phyloP scores from a whole-genome alignment of 2,797 vertebrate genomes.

The Myoxocephalus aenaeus region DNA sequence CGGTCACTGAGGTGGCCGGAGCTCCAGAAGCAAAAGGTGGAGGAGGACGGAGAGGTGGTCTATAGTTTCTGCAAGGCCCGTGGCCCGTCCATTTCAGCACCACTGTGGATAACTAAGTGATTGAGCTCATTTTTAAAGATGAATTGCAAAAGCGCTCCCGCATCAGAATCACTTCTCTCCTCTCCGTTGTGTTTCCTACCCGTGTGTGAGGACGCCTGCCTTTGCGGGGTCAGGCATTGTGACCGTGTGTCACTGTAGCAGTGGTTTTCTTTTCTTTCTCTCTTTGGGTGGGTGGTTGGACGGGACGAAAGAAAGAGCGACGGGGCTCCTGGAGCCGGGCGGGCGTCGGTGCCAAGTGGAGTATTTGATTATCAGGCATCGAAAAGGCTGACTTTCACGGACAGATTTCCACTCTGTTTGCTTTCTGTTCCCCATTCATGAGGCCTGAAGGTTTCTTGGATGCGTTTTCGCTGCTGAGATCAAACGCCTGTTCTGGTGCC shows the following conservation, averaged over 20 bases:
- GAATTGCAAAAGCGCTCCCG: slow-evolving; percentile 27
- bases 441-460: slow-evolving; percentile 72
- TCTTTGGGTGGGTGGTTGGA: slow-evolving; percentile 67
- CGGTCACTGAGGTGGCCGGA: slow-evolving; percentile 68
- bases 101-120: slow-evolving; percentile 65
- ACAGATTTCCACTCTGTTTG: slow-evolving; percentile 65
- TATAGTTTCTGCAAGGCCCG: slow-evolving; percentile 28
- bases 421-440: slow-evolving; percentile 75
- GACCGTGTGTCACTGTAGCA: slow-evolving; percentile 20
- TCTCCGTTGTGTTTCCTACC: slow-evolving; percentile 32
- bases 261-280: neutral
- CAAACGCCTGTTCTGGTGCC: slow-evolving; percentile 60
- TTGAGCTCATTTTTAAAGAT: slow-evolving; percentile 62
- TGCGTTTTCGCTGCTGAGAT: slow-evolving; percentile 47
- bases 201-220: slow-evolving; percentile 35
- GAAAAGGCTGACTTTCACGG: slow-evolving; percentile 66
- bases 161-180: slow-evolving; percentile 12
- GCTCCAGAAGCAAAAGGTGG: slow-evolving; percentile 22
- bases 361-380: slow-evolving; percentile 70
- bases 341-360: slow-evolving; percentile 53
- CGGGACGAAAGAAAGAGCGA: slow-evolving; percentile 55
- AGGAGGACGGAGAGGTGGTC: slow-evolving; percentile 33
- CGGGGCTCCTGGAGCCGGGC: slow-evolving; percentile 24
- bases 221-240: slow-evolving; percentile 7
- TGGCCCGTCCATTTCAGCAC: slow-evolving; percentile 23